phyloP scores from a whole-genome alignment of 2,797 vertebrate genomes.

The Limnodromus scolopaceus region DNA sequence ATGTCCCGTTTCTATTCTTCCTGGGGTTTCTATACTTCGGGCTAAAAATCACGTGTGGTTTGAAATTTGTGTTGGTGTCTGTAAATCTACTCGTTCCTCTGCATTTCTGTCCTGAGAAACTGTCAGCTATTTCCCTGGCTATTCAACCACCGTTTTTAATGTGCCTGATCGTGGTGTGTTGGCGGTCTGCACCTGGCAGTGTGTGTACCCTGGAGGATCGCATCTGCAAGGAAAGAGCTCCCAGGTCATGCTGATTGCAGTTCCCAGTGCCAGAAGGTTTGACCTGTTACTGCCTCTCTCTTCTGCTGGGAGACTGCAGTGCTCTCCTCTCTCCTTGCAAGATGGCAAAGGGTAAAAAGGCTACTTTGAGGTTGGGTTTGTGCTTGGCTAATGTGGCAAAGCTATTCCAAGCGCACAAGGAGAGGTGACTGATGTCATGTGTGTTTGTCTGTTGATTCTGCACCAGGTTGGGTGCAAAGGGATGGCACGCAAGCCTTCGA shows the following conservation, averaged over 20 bases:
- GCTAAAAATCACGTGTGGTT: neutral
- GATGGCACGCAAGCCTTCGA: rapidly evolving
- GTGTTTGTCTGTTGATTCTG: neutral
- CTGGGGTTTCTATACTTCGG: rapidly evolving
- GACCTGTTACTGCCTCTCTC: neutral
- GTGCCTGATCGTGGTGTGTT: neutral
- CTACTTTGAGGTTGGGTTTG: neutral
- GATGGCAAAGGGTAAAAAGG: neutral
- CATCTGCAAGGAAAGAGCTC: neutral
- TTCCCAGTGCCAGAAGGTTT: neutral
- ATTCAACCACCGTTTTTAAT: neutral
- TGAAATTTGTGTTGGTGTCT: neutral
- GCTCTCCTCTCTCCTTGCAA: neutral
- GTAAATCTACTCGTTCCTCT: neutral
- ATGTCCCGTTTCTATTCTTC: neutral
- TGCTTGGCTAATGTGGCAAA: neutral
- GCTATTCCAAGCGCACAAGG: neutral
- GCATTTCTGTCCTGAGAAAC: neutral
- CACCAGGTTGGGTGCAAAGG: rapidly evolving
- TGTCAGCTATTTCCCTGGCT: neutral
- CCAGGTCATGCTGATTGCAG: neutral
- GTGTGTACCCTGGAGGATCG: neutral
- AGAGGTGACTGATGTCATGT: neutral
- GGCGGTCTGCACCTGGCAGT: neutral
- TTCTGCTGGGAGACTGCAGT: neutral